Evolutionary conservation across 2,888 invertebrate species (phyloP), one percentile per base, ranked within the genome.

Genomic region (Aquatica leii): DNA sequence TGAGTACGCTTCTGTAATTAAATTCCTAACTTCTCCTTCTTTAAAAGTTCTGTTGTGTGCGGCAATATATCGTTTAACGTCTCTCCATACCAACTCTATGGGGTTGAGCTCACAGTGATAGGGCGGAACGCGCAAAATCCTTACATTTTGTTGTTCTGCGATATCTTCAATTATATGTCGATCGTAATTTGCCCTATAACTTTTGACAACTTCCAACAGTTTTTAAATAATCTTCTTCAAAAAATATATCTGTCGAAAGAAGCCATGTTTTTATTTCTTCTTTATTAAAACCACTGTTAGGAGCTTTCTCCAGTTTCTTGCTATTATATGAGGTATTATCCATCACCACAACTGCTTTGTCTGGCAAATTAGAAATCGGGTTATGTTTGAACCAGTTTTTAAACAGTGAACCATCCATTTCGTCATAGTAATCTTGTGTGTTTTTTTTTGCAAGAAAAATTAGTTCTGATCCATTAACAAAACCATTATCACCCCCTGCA

Each of bases 401-500:
- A 17, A 40, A 53, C 2, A 15, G n/a, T 35, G 17, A 6, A 17
- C 40, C 40, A 53, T 20, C 24, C 24, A 37, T 40, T 21, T 53
- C 41, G 40, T 53, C 40, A 18, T 53, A 35, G 20, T 53, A 53
- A 11, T 53, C 40, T 4, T 20, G 21, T 11, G 53, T 37, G 20
- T 40, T 53, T 15, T 15, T 15, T 15, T 15, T 46, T 11, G 46
- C 20, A 46, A 41, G 20, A 40, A 53, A 53, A 12, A 24, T 40
- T 5, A 37, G 37, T 53, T 37, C 40, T 18, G 53, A n/a, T n/a
- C n/a, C n/a, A n/a, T n/a, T n/a, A n/a, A n/a, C n/a, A n/a, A n/a
- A n/a, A n/a, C 53, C 53, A 37, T 40, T 37, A 12, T 53, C 35
- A 11, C 37, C 8, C 5, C 35, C 52, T 52, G 52, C 52, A 37